These are phyloP conservation scores for Erpornis zantholeuca DNA, from an alignment of 2,113 vertebrate genomes.

Conservation along the genomic window DNA sequence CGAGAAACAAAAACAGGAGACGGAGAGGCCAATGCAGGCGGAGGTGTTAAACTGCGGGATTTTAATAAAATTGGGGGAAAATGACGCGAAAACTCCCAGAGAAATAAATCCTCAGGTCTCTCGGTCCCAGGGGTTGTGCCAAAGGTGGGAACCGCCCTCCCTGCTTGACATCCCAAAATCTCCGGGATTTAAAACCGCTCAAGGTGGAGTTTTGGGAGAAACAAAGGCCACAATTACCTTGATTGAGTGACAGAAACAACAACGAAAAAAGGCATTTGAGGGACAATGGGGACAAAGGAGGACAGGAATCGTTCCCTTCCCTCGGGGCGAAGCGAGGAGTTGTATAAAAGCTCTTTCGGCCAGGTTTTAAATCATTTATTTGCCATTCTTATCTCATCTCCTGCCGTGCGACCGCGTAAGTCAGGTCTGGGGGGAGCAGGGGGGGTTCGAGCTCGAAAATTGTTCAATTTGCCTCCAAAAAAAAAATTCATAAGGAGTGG, in stretches of 20 bases:
- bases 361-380: neutral
- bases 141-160: neutral
- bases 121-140: neutral
- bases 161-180: neutral
- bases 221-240: neutral
- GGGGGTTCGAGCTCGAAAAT: too few species aligned
- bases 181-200: neutral
- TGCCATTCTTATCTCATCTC: rapidly evolving
- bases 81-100: neutral
- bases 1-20: neutral
- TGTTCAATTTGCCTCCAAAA: neutral
- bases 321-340: neutral
- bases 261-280: neutral
- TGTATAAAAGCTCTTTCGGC: neutral
- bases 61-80: neutral
- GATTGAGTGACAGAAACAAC: neutral
- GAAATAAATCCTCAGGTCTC: neutral
- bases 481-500: too few species aligned
- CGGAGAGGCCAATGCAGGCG: rapidly evolving
- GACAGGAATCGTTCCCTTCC: neutral
- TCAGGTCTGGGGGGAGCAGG: neutral
- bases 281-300: neutral
- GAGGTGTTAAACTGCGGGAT: neutral
- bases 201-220: neutral
- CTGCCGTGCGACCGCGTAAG: neutral